Evolutionary conservation across 2,888 invertebrate genomes (phyloP), one percentile per base, ranked within the genome.

Genomic region (Caenorhabditis becei): DNA sequence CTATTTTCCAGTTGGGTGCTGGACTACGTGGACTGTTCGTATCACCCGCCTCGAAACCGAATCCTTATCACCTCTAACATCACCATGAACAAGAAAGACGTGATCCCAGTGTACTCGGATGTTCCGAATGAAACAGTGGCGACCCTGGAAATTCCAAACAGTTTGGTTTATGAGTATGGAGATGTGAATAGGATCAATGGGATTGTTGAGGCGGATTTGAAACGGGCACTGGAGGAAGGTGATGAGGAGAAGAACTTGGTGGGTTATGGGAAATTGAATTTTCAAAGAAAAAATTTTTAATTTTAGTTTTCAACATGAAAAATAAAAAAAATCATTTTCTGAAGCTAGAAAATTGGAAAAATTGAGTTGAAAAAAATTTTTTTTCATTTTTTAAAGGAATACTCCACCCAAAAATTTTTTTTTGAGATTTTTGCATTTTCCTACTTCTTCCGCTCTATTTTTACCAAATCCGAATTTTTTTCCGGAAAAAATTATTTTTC

Each of bases 81-180:
- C n/a, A 54, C 66, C 0, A 26, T 54, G 24, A 54, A 66, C 32
- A 37, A n/a, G n/a, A 20, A 41, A 11, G 28, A 54, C 18, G 23
- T 41, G 41, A 41, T 66, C 7, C 66, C 66, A 11, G 66, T 66
- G 4, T 66, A 66, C 20, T 66, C 41, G 1, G 66, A 66, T n/a
- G 10, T 66, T 4, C 10, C 35, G 2, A 24, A 16, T 24, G 66
- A 66, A 11, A 54, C 11, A 10, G 2, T 54, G 2, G 41, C 35
- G 0, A 23, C 18, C 1, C 8, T 24, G 2, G 3, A 41, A 10
- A 41, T 66, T 37, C 66, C 66, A 1, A 26, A 66, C 11, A n/a
- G 41, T 0, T 24, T 65, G 35, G n/a, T 54, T 14, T 66, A 53
- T n/a, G 54, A 54, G 11, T 66, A 66, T 10, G 53, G 37, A 32